These are phyloP conservation scores for Helogale parvula DNA, from an alignment of 2,113 vertebrate species.

Conservation along the genomic window DNA sequence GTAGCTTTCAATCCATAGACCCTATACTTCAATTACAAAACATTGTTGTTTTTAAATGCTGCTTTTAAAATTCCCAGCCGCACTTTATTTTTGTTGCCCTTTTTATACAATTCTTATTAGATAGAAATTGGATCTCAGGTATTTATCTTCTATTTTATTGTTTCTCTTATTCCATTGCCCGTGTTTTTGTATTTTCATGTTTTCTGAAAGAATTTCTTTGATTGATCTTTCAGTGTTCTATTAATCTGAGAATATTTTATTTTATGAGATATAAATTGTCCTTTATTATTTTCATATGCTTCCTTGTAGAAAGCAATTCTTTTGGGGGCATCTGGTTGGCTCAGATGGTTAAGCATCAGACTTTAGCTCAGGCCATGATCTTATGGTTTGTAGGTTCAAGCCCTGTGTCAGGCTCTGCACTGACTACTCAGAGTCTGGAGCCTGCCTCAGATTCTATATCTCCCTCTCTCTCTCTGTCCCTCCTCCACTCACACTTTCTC, in stretches of 20 bases:
- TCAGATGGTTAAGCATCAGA: too few species aligned
- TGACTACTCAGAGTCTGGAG: too few species aligned
- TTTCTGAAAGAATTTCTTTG: background rate
- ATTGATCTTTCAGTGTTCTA: background rate
- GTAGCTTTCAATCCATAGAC: background rate
- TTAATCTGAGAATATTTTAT: background rate
- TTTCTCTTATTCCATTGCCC: background rate
- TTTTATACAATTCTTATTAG: background rate
- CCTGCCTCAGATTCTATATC: too few species aligned
- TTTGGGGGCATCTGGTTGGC: too few species aligned
- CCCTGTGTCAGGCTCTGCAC: too few species aligned
- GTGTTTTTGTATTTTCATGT: background rate
- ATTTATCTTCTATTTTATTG: background rate
- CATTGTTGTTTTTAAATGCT: background rate
- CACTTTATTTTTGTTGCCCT: background rate
- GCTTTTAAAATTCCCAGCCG: background rate
- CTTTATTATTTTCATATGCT: background rate
- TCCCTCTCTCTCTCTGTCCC: too few species aligned
- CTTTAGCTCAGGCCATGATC: too few species aligned
- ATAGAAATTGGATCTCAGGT: background rate
- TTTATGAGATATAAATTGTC: background rate
- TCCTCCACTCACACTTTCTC: too few species aligned
- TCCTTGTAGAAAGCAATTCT: background rate
- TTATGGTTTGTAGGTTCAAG: too few species aligned
- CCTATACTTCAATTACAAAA: background rate